Evolutionary conservation across 2,888 invertebrate species (phyloP).

Genomic region (Lasioglossum morio): DNA sequence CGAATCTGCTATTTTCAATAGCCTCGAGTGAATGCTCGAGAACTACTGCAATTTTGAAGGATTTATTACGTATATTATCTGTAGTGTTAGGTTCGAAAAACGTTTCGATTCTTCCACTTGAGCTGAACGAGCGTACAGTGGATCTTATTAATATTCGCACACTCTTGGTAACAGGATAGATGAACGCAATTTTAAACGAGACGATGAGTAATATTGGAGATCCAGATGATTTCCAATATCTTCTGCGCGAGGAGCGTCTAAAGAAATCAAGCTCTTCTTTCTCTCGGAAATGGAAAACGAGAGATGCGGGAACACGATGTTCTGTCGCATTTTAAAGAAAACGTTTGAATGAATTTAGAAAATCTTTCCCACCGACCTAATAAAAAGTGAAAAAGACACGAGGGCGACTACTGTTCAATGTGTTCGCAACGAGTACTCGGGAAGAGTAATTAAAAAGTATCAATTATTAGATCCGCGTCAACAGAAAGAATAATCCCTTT

Average conservation of each 20-base stretch:
- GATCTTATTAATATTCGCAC: background rate
- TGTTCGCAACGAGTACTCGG: background rate
- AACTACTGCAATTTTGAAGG: background rate
- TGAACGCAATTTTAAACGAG: no score
- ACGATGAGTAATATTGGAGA: no score
- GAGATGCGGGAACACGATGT: background rate
- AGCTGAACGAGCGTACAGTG: background rate
- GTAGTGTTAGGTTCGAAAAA: background rate
- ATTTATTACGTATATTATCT: background rate
- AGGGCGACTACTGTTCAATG: background rate
- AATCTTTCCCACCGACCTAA: no score
- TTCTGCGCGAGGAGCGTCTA: background rate
- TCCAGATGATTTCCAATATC: background rate
- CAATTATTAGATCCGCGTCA: background rate
- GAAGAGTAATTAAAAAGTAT: background rate
- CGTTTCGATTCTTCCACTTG: background rate
- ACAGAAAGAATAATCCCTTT: background rate
- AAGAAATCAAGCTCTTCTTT: background rate
- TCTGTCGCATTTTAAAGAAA: no score
- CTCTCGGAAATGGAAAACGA: background rate
- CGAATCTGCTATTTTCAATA: background rate
- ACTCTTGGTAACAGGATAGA: background rate
- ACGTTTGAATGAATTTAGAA: no score
- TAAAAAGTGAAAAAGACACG: background rate
- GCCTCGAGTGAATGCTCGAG: background rate